Percentiles rank a stretch among this genome's conserved stretches.
phyloP scores from a whole-genome alignment of 2,797 vertebrate genomes.

The Orestias chungarensis region DNA sequence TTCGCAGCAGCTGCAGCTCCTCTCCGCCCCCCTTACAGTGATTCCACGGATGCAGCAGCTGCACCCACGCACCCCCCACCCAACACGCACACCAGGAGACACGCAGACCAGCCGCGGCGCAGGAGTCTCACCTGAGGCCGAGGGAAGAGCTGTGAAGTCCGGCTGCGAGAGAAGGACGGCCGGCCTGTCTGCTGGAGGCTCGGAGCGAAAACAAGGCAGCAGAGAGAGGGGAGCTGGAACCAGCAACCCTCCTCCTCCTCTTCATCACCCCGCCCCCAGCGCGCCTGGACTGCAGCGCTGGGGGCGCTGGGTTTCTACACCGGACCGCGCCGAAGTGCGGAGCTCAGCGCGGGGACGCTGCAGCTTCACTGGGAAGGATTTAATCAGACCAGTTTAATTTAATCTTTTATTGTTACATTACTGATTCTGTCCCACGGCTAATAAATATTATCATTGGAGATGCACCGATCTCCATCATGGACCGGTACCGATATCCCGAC shows the following conservation, averaged over 20 bases:
- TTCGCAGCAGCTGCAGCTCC: background rate
- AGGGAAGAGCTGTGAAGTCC: conserved; percentile 48
- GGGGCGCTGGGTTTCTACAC: conserved; percentile 19
- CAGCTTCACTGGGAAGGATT: no score
- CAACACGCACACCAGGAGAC: no score
- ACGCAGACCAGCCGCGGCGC: no score
- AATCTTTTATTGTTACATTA: no score
- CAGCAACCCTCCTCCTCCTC: conserved; percentile 38
- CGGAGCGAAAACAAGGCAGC: conserved; percentile 45
- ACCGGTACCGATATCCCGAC: no score
- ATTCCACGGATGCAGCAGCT: background rate
- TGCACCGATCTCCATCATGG: no score
- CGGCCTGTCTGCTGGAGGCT: conserved; percentile 25
- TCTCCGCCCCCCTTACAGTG: no score
- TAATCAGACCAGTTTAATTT: no score
- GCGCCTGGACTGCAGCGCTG: conserved; percentile 51
- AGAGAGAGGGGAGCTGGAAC: conserved; percentile 46
- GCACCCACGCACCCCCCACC: no score
- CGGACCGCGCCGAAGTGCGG: background rate
- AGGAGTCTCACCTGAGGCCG: conserved; percentile 70
- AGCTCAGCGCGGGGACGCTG: background rate
- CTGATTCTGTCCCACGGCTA: no score
- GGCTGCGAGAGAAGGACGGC: conserved; percentile 53
- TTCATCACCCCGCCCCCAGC: conserved; percentile 13
- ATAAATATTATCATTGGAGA: no score